These are phyloP conservation scores for Rhodinocichla rosea DNA, from an alignment of 2,113 vertebrate species.

Conservation along the genomic window DNA sequence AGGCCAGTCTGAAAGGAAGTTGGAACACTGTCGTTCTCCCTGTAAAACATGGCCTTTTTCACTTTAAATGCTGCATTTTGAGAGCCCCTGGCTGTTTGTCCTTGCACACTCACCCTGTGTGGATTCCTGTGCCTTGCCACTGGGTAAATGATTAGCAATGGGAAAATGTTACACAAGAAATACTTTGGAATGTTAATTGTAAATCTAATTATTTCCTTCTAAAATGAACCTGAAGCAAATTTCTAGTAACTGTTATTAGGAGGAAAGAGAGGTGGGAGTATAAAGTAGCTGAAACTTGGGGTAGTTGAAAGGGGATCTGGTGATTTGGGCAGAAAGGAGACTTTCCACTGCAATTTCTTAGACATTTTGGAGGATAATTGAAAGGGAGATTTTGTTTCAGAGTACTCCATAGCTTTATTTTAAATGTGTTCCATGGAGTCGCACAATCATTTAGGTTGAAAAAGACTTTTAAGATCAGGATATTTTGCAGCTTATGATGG, in stretches of 20 bases:
- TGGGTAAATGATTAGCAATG: not conserved
- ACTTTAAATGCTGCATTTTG: not conserved
- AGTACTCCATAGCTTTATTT: not conserved
- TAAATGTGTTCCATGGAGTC: not conserved
- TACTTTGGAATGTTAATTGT: conserved; percentile 12
- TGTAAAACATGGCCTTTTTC: not conserved
- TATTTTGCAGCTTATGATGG: not conserved
- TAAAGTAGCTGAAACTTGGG: not conserved
- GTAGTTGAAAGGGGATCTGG: not conserved
- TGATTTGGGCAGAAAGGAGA: not conserved
- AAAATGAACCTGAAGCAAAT: conserved; percentile 1
- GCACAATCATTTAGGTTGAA: not conserved
- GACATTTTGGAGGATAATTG: not conserved
- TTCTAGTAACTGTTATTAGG: not conserved
- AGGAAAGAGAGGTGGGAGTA: not conserved
- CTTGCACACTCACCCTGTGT: not conserved
- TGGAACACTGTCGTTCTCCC: not conserved
- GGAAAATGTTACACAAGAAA: not conserved
- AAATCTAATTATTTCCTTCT: conserved; percentile 6
- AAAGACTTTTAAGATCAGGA: not conserved
- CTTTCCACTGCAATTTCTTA: not conserved
- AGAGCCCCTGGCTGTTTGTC: not conserved
- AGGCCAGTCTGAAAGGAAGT: not conserved
- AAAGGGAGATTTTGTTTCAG: not conserved
- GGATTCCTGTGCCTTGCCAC: not conserved